phyloP scores from a whole-genome alignment of 37 sponge, comb jelly and placozoan species.

The Cladorhizidae sp. region DNA sequence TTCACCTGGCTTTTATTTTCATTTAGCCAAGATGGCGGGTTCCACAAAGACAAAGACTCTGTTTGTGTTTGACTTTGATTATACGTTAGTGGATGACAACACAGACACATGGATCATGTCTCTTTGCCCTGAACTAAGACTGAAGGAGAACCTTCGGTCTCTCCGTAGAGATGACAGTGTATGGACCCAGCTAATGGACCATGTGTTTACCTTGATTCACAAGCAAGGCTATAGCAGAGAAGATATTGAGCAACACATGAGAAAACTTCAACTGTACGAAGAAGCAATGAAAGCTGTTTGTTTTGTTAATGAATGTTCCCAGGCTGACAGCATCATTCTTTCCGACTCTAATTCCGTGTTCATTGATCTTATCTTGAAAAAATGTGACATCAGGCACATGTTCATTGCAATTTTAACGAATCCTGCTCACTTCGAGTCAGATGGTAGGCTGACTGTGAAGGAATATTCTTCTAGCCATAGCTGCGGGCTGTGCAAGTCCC shows the following conservation, averaged over 20 bases:
- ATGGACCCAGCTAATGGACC: conserved; percentile 73
- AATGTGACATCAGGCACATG: conserved; percentile 38
- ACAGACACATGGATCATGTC: conserved; percentile 61
- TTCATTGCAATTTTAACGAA: conserved; percentile 53
- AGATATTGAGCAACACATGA: conserved; percentile 39
- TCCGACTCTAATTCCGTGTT: conserved; percentile 81
- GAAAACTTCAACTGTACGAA: conserved; percentile 3
- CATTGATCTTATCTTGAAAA: conserved; percentile 58
- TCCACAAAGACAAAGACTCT: conserved; percentile 18
- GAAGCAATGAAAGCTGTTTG: conserved; percentile 19
- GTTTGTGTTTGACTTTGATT: conserved; percentile 86
- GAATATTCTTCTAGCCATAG: conserved; percentile 44
- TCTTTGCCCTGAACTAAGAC: conserved; percentile 22
- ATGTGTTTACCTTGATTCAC: conserved; percentile 32
- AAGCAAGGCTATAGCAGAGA: conserved; percentile 11
- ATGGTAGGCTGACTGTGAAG: conserved; percentile 45
- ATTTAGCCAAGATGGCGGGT: no score
- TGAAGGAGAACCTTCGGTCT: conserved; percentile 5
- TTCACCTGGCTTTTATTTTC: no score
- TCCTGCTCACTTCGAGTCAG: conserved; percentile 69
- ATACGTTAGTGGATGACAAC: conserved; percentile 74
- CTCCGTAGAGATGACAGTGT: conserved; percentile 1
- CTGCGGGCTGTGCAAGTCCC: conserved; percentile 47
- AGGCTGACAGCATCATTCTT: conserved; percentile 54
- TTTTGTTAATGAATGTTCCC: not conserved